Percentiles rank a stretch among this genome's conserved stretches.
These are phyloP conservation scores for Epistrophe eligans DNA, from an alignment of 2,888 invertebrate species.

Conservation along the genomic window DNA sequence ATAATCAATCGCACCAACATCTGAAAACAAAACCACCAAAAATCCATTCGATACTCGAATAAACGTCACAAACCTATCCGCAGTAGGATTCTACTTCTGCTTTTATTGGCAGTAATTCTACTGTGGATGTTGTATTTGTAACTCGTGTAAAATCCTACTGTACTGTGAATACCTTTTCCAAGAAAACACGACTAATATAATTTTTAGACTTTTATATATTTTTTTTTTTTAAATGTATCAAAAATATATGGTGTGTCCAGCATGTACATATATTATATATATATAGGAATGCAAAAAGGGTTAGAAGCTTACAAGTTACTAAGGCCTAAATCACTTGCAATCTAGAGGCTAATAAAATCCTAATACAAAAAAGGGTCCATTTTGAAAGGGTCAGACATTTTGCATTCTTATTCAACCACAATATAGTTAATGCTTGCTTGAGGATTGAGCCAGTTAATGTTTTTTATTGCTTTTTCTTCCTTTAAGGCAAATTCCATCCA, in stretches of 20 bases:
- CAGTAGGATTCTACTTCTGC: too few relatives aligned
- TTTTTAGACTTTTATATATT: neutral
- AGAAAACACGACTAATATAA: too few relatives aligned
- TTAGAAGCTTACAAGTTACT: slow-evolving; percentile 58
- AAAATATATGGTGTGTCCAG: neutral
- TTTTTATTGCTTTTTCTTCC: slow-evolving; percentile 62
- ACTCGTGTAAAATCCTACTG: too few relatives aligned
- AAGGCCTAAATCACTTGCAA: slow-evolving; percentile 62
- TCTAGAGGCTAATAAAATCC: slow-evolving; percentile 55
- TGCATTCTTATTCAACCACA: neutral
- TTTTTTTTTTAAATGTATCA: neutral
- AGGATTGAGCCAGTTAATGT: slow-evolving; percentile 62
- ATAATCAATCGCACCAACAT: too few relatives aligned
- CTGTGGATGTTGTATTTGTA: too few relatives aligned
- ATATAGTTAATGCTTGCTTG: slow-evolving; percentile 9
- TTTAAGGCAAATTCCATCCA: slow-evolving; percentile 7
- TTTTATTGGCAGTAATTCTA: too few relatives aligned
- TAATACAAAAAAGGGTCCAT: slow-evolving; percentile 34
- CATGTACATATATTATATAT: neutral
- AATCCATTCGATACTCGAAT: too few relatives aligned
- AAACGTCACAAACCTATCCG: too few relatives aligned
- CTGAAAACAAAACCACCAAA: too few relatives aligned
- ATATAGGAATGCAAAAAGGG: neutral
- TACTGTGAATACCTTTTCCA: too few relatives aligned
- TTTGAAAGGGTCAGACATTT: slow-evolving; percentile 20